phyloP scores from a whole-genome alignment of 2,888 invertebrate species.

The Drosophila silvestris region DNA sequence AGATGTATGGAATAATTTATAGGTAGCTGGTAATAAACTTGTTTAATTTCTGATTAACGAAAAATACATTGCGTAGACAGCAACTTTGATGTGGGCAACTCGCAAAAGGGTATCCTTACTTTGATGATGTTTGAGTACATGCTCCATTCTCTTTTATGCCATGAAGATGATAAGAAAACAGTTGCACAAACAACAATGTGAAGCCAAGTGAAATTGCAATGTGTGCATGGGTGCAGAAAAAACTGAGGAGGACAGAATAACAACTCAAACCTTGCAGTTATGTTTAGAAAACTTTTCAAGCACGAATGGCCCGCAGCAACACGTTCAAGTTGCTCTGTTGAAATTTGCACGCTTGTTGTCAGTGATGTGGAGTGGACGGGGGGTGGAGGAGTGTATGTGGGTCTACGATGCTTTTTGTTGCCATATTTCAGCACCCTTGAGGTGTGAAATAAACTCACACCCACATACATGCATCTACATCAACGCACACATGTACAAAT shows the following conservation, averaged over 20 bases:
- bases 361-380: slow-evolving; percentile 12
- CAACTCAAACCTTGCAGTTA: slow-evolving; percentile 68
- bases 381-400: not conserved
- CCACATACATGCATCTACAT: slow-evolving; percentile 4
- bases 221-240: slow-evolving; percentile 45
- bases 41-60: not conserved
- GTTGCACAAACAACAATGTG: slow-evolving; percentile 53
- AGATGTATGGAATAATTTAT: not conserved
- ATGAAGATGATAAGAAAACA: slow-evolving; percentile 44
- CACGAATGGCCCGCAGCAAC: slow-evolving; percentile 77
- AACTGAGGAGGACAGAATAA: slow-evolving; percentile 37
- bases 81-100: not conserved
- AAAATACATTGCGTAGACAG: not conserved
- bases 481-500: slow-evolving; percentile 4
- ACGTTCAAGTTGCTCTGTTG: slow-evolving; percentile 65
- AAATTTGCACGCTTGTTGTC: slow-evolving; percentile 60
- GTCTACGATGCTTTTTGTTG: slow-evolving; percentile 59
- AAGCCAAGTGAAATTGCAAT: slow-evolving; percentile 62
- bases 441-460: slow-evolving; percentile 73
- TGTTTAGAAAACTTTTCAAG: slow-evolving; percentile 80
- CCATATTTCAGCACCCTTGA: slow-evolving; percentile 75
- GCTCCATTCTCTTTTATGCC: slow-evolving; percentile 11
- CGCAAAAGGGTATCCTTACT: slow-evolving; percentile 24
- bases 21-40: not conserved
- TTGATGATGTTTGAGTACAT: slow-evolving; percentile 32